phyloP scores from a whole-genome alignment of 2,888 invertebrate species.

The Yponomeuta malinellus region DNA sequence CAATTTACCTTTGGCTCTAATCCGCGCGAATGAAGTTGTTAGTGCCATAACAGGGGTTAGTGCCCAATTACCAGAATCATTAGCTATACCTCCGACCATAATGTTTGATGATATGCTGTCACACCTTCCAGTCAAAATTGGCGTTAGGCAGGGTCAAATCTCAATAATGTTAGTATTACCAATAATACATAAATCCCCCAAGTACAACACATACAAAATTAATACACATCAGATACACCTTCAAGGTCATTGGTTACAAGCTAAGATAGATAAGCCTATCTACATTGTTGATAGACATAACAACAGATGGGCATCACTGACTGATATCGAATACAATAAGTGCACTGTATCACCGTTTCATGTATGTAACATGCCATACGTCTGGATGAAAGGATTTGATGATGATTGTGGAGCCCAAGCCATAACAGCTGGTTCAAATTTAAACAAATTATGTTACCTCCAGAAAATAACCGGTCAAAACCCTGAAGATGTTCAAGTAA shows the following conservation, averaged over 20 bases:
- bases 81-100: not conserved
- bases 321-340: too few species aligned
- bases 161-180: not conserved
- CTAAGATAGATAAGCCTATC: not conserved
- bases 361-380: too few species aligned
- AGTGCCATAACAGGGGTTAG: not conserved
- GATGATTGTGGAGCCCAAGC: too few species aligned
- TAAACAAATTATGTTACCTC: too few species aligned
- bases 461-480: too few species aligned
- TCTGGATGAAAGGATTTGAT: too few species aligned
- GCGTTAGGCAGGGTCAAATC: not conserved
- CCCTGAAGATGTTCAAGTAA: too few species aligned
- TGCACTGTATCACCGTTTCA: too few species aligned
- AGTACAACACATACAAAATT: not conserved
- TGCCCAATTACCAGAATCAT: not conserved
- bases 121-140: not conserved
- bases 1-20: not conserved
- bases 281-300: too few species aligned
- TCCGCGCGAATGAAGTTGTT: not conserved
- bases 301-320: too few species aligned
- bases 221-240: not conserved
- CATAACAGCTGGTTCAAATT: too few species aligned
- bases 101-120: not conserved
- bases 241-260: not conserved
- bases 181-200: not conserved